Evolutionary conservation across 2,888 invertebrate genomes (phyloP).

Genomic region (Drosophila eohydei): DNA sequence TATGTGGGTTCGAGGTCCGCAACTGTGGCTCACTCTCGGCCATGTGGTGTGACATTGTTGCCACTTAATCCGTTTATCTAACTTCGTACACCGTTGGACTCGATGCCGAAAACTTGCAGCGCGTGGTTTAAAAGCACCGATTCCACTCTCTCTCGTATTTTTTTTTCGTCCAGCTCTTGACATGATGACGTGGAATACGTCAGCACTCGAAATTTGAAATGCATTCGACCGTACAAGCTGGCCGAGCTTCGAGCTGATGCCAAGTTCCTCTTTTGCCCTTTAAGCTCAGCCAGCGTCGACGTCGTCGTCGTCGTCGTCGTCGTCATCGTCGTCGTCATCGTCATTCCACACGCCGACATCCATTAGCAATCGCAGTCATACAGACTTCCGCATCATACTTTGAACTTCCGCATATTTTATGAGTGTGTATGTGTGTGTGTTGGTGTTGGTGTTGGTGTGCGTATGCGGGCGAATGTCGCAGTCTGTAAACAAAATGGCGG

Average conservation of each 20-base stretch:
- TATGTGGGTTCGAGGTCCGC: constrained; percentile 3
- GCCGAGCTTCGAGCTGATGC: constrained; percentile 38
- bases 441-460: constrained; percentile 33
- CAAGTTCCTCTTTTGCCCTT: constrained; percentile 24
- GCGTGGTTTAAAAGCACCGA: constrained; percentile 67
- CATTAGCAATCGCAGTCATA: constrained; percentile 82
- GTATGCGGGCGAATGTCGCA: constrained; percentile 55
- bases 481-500: constrained; percentile 77
- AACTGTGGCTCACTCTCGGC: constrained; percentile 15
- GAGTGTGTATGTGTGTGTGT: constrained; percentile 34
- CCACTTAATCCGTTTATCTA: constrained; percentile 85
- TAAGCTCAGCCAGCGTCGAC: constrained; percentile 29
- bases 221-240: constrained; percentile 75
- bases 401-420: constrained; percentile 79
- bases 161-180: constrained; percentile 27
- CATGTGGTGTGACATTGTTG: constrained; percentile 71
- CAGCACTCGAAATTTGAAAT: constrained; percentile 68
- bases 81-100: constrained; percentile 85
- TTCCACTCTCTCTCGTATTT: constrained; percentile 31
- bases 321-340: constrained; percentile 25
- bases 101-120: constrained; percentile 71
- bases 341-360: constrained; percentile 65
- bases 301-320: constrained; percentile 25
- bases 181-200: constrained; percentile 31
- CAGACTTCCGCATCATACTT: constrained; percentile 82